Evolutionary conservation across 2,113 vertebrate species (phyloP).

Genomic region (Anser brachyrhynchus): DNA sequence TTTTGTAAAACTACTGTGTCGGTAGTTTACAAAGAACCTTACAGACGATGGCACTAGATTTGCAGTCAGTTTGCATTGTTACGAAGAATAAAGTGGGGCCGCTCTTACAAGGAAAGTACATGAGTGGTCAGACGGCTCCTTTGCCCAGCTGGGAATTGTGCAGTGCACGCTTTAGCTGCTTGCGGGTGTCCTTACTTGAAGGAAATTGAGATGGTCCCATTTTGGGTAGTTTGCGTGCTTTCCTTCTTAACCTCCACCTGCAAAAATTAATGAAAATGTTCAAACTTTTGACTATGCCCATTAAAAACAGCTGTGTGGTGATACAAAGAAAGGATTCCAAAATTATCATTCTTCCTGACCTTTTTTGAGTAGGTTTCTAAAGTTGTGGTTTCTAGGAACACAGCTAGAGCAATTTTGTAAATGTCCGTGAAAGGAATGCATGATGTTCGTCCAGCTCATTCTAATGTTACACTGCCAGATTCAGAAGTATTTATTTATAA

Average conservation of each 20-base stretch:
- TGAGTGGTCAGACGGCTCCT: background rate
- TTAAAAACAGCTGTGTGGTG: background rate
- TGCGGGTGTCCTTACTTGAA: background rate
- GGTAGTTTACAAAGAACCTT: background rate
- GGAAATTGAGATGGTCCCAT: background rate
- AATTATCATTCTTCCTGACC: background rate
- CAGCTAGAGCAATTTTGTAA: background rate
- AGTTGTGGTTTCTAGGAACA: background rate
- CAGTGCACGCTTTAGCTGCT: background rate
- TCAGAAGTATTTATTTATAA: background rate
- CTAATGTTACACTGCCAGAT: background rate
- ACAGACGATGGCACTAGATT: background rate
- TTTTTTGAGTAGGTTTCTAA: background rate
- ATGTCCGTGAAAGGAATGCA: background rate
- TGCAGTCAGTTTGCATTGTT: background rate
- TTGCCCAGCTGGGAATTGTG: background rate
- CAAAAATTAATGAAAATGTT: background rate
- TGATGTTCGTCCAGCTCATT: background rate
- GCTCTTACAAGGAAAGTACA: background rate
- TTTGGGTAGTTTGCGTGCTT: background rate
- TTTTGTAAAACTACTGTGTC: background rate
- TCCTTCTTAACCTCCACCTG: background rate
- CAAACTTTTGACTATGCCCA: background rate
- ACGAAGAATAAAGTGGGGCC: background rate
- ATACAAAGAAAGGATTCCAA: background rate